Evolutionary conservation across 1,140 invertebrate genomes (phyloP).

Genomic region (Zaprionus lachaisei): DNA sequence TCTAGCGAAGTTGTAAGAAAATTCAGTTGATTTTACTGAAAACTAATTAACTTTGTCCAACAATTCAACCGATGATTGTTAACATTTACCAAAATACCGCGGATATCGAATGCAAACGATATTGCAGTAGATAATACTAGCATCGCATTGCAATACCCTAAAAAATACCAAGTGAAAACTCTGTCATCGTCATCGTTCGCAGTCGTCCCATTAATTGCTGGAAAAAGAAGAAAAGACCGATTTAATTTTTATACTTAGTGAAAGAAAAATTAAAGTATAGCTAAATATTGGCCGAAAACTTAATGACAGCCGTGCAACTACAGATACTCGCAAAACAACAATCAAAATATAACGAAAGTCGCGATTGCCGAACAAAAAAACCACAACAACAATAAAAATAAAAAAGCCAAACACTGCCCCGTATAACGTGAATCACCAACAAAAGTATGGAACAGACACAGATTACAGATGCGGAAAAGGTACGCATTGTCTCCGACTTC

Average conservation of each 20-base stretch:
- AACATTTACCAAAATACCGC: conserved; percentile 8
- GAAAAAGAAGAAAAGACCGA: conserved; percentile 45
- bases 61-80: background rate
- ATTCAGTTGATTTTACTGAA: background rate
- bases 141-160: conserved; percentile 1
- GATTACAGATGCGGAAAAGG: conserved; percentile 95
- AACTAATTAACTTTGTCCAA: background rate
- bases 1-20: background rate
- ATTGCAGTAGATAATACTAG: background rate
- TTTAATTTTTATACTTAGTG: conserved; percentile 20
- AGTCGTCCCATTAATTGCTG: conserved; percentile 51
- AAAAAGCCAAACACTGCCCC: conserved; percentile 63
- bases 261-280: conserved; percentile 22
- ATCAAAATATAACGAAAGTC: background rate
- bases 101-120: background rate
- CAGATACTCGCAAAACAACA: conserved; percentile 6
- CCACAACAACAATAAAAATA: conserved; percentile 30
- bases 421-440: conserved; percentile 71
- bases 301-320: background rate
- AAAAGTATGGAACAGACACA: conserved; percentile 86
- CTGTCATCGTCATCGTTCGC: conserved; percentile 47
- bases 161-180: conserved; percentile 34
- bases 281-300: background rate
- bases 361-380: conserved; percentile 21
- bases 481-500: conserved; percentile 98